Evolutionary conservation across 1,140 invertebrate species (phyloP).

Genomic region (Bombus soroeensis): DNA sequence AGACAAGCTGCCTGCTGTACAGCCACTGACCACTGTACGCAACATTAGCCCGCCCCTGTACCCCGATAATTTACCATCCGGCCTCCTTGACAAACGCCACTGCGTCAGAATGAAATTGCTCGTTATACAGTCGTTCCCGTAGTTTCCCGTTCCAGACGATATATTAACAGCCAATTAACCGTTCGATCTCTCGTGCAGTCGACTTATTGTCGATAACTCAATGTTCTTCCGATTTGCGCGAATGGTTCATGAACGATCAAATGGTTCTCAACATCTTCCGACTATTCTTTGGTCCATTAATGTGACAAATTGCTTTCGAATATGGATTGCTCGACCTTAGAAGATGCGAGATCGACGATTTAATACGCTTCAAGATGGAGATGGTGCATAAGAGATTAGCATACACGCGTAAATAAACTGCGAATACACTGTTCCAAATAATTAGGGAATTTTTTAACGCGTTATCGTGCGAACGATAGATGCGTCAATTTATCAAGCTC

Average conservation of each 20-base stretch:
- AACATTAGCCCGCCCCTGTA: conserved; percentile 28
- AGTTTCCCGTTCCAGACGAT: not conserved
- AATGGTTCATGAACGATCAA: not conserved
- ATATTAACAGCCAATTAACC: not conserved
- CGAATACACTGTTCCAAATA: not conserved
- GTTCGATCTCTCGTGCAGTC: not conserved
- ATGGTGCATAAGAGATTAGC: not conserved
- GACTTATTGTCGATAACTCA: not conserved
- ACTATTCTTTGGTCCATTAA: not conserved
- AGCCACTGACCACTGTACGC: not conserved
- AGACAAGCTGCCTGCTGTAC: conserved; percentile 17
- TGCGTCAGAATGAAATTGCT: not conserved
- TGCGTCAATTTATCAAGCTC: not conserved
- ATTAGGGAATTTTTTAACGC: not conserved
- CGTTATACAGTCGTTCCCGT: not conserved
- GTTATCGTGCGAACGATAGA: too few relatives aligned
- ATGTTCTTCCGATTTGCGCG: not conserved
- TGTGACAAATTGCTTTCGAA: not conserved
- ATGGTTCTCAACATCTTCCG: not conserved
- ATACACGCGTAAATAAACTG: too few relatives aligned
- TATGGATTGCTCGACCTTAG: not conserved
- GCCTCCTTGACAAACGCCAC: conserved; percentile 11
- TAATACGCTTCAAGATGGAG: not conserved
- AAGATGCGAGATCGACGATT: not conserved
- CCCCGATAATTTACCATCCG: conserved; percentile 28